phyloP scores from a whole-genome alignment of 2,888 invertebrate genomes.

The Hetaerina titia region DNA sequence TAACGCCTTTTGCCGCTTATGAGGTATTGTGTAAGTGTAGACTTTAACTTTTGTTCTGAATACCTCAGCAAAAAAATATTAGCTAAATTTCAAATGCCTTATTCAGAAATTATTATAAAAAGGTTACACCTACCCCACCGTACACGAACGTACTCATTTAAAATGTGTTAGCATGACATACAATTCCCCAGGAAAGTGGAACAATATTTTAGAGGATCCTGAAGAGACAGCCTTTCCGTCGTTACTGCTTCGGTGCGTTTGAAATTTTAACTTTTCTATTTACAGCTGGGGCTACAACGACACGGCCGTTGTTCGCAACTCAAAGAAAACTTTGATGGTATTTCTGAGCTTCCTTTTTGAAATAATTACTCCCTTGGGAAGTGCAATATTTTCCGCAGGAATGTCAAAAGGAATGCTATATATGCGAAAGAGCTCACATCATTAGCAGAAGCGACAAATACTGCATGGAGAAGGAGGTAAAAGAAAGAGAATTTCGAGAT shows the following conservation, averaged over 20 bases:
- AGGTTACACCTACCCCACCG: too few relatives aligned
- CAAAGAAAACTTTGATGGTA: neutral
- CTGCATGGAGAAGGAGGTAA: neutral
- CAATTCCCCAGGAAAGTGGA: neutral
- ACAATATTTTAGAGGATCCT: neutral
- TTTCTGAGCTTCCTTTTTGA: neutral
- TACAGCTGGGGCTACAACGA: neutral
- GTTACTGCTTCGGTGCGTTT: neutral
- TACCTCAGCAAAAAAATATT: too few relatives aligned
- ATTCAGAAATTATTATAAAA: too few relatives aligned
- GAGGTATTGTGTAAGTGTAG: too few relatives aligned
- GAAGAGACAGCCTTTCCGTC: neutral
- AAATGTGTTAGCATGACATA: neutral
- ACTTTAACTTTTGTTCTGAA: too few relatives aligned
- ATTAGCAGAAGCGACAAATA: neutral
- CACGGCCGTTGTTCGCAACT: neutral
- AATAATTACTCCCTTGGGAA: neutral
- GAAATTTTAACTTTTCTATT: constrained; percentile 20
- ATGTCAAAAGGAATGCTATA: neutral
- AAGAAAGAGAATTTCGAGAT: neutral
- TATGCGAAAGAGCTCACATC: neutral
- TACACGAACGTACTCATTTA: neutral
- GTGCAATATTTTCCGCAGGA: neutral
- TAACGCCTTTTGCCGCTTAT: too few relatives aligned
- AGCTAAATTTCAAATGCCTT: too few relatives aligned